These are phyloP conservation scores for Connochaetes taurinus DNA, from an alignment of 2,113 vertebrate species.

Conservation along the genomic window DNA sequence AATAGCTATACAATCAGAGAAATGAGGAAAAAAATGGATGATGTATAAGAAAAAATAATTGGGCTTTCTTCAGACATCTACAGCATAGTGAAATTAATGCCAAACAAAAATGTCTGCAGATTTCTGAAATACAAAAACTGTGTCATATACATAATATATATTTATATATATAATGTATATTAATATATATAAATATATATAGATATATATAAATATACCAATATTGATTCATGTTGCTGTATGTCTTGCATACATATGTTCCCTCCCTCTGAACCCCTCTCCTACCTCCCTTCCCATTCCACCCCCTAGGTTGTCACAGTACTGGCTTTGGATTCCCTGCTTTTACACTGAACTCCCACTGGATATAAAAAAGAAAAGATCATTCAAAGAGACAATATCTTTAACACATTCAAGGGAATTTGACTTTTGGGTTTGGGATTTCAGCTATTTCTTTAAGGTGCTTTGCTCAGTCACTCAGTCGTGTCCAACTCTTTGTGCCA, in stretches of 20 bases:
- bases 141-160: background rate
- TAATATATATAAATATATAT: too few relatives aligned
- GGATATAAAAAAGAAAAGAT: background rate
- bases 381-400: background rate
- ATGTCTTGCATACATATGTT: background rate
- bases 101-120: background rate
- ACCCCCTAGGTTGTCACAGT: too few relatives aligned
- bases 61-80: background rate
- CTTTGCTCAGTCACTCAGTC: background rate
- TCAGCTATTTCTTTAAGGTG: background rate
- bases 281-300: too few relatives aligned
- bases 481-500: accelerated
- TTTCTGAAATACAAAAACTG: background rate
- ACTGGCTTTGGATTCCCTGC: too few relatives aligned
- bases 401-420: background rate
- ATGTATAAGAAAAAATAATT: background rate
- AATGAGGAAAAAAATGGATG: background rate
- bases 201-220: background rate
- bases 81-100: background rate
- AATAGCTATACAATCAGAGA: background rate
- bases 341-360: too few relatives aligned
- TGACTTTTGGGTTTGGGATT: background rate
- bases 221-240: background rate
- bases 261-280: too few relatives aligned
- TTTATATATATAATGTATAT: too few relatives aligned